A percentile compares a stretch with the other conserved stretches of the same genome.
These are phyloP conservation scores for Coilia nasus DNA, from an alignment of 2,797 vertebrate genomes.

Conservation along the genomic window DNA sequence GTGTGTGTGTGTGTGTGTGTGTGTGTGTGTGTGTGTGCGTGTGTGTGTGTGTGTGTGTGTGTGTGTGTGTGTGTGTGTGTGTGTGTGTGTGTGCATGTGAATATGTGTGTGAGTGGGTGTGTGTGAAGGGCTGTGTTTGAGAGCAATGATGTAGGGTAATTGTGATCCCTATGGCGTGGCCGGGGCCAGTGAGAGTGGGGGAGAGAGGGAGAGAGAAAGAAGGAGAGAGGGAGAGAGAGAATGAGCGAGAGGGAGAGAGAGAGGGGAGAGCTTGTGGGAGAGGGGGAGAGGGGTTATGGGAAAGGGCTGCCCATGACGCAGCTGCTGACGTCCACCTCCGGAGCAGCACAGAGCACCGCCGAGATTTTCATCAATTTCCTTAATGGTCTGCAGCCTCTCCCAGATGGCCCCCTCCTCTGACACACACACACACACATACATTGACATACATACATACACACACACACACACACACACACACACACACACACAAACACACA, in stretches of 20 bases:
- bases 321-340: constrained; percentile 1
- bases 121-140: background rate
- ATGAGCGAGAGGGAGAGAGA: too few relatives aligned
- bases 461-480: constrained; percentile 6
- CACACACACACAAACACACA: background rate
- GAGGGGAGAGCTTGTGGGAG: too few relatives aligned
- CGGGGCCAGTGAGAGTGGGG: too few relatives aligned
- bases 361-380: constrained; percentile 58
- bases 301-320: constrained; percentile 22
- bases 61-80: background rate
- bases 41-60: constrained; percentile 5
- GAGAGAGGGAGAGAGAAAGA: too few relatives aligned
- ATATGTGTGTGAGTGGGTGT: background rate
- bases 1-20: too few relatives aligned
- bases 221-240: too few relatives aligned
- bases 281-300: background rate
- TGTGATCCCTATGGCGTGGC: background rate
- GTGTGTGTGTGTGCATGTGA: background rate
- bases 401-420: constrained; percentile 67
- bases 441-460: background rate
- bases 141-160: constrained; percentile 31
- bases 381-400: constrained; percentile 68
- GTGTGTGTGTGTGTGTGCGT: background rate
- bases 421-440: constrained; percentile 45
- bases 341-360: constrained; percentile 4